Conservation (phyloP, 2,797 vertebrate species). For the Sebastes wilsoni region DNA sequence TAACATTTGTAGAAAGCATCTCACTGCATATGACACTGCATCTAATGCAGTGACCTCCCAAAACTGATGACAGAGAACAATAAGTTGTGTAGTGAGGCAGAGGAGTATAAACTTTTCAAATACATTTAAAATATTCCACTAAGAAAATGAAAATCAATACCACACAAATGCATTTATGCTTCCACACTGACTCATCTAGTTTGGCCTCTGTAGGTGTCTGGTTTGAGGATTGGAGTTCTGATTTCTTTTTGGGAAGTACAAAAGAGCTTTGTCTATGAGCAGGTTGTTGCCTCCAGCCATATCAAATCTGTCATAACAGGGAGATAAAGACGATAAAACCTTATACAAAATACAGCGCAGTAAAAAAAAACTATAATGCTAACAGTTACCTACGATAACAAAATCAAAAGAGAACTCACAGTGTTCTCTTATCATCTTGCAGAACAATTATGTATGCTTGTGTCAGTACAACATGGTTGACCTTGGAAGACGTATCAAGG, state of each 20-base stretch:
- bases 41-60: conserved; percentile 34
- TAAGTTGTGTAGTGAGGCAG: conserved; percentile 19
- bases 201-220: conserved; percentile 48
- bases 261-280: conserved; percentile 71
- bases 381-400: conserved; percentile 63
- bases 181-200: conserved; percentile 53
- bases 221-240: conserved; percentile 63
- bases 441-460: conserved; percentile 7
- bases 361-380: conserved; percentile 39
- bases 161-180: conserved; percentile 22
- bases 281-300: conserved; percentile 52
- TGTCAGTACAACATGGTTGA: not conserved
- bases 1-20: conserved; percentile 39
- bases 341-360: conserved; percentile 53
- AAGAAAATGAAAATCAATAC: conserved; percentile 44
- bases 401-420: conserved; percentile 63
- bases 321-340: conserved; percentile 64
- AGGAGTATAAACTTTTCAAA: conserved; percentile 34
- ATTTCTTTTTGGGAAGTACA: conserved; percentile 70
- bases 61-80: conserved; percentile 38
- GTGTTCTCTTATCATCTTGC: conserved; percentile 17
- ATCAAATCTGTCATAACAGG: conserved; percentile 69
- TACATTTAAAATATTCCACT: conserved; percentile 24
- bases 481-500: conserved; percentile 2
- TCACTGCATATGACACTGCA: conserved; percentile 9